Evolutionary conservation across 2,797 vertebrate species (phyloP), one percentile per base, ranked within the genome.

Genomic region (Menidia menidia): DNA sequence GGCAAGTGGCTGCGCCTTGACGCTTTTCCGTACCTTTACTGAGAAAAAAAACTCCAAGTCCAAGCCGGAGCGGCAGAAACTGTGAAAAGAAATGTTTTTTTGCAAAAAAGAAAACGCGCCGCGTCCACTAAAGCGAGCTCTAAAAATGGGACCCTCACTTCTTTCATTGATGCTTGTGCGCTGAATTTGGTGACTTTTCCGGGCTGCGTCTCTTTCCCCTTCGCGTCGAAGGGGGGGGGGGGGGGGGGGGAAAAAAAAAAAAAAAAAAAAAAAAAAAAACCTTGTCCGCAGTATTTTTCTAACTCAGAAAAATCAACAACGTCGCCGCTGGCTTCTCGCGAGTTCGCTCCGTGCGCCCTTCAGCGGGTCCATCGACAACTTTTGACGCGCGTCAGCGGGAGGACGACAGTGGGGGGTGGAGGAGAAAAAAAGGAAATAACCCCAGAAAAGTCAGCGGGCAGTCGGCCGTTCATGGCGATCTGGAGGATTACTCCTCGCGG

Each of bases 301-400:
- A 83, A 81, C 52, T 78, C 47, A 71, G 8, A 45, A 58, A 71
- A 83, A 73, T 74, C 72, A 68, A 78, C 77, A 67, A 41, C 66
- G 84, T 53, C 75, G 77, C 78, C 61, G 81, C 64, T 48, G 73
- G 60, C 61, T 78, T 25, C 60, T 63, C 69, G 31, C 9, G 41
- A 61, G 75, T 59, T 74, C 70, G 14, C 78, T 53, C 73, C 60
- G 72, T 60, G 85, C 78, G 72, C 71, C 55, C 44, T 43, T 55
- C 51, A 78, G 45, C 44, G 51, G 81, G 78, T 81, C 80, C 58
- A 73, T 85, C 83, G 73, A 67, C 68, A 92, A 92, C 87, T 92
- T 92, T 92, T 81, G 64, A 76, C 76, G 73, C 80, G 59, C 65
- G 68, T 80, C 75, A 55, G 64, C 69, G 30, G 79, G 5, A 15